Base-by-base conservation (phyloP, 1,140 invertebrate genomes). In the Drosophila pectinifera region DNA sequence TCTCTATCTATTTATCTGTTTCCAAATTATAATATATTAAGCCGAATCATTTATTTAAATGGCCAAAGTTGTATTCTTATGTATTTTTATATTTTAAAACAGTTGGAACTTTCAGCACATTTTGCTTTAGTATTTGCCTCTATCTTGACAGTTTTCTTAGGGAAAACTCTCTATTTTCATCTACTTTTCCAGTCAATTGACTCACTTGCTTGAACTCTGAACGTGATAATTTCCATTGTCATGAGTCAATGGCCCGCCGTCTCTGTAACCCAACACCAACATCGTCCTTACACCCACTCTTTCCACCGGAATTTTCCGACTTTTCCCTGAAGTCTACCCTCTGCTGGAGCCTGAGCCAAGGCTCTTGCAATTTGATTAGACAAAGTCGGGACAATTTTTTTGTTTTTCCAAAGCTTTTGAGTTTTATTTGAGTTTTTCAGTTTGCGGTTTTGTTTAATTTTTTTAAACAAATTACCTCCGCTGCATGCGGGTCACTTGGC, bases 221-320 rank as follows among this genome's bases (percentile, higher is more conserved):
- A 64, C 61, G 61, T 64, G 61, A n/a, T 56, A 26, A 64, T 45
- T 68, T 54, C 62, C 39, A 54, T 49, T 65, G 62, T 65, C 61
- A 57, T 67, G 53, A 67, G 69, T 74, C 73, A 74, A 74, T 75
- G 69, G 69, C 70, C 73, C 63, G 43, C 16, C 51, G 39, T 68
- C 31, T 24, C 13, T 22, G 28, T 31, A 31, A 31, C 28, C 28
- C 8, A 31, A 31, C 8, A 28, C 8, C 28, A 7, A 6, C 26
- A 5, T 26, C 8, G 22, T 1, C 22, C 4, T 22, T 45, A n/a
- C n/a, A n/a, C 6, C 43, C 20, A 5, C 45, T 16, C 7, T 13
- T 4, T n/a, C 7, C 14, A 10, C 14, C 4, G 0, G 4, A 48
- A 16, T 48, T 48, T 48, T 48, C 45, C n/a, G 24, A 22, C 22